Evolutionary conservation across 64 coral and sea anemone genomes (phyloP).

Genomic region (Acropora yongei): DNA sequence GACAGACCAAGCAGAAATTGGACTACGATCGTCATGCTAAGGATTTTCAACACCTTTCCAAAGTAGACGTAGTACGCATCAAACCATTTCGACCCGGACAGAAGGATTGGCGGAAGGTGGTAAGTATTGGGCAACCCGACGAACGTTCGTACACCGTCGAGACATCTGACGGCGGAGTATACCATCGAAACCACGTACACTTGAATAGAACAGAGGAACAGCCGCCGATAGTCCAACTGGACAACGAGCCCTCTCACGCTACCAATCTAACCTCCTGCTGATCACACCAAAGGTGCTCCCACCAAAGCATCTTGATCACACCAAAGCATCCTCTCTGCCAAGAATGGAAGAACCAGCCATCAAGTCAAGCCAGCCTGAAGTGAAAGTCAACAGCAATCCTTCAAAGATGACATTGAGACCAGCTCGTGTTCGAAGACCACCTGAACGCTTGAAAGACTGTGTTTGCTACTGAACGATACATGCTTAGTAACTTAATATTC

Average conservation of each 20-base stretch:
- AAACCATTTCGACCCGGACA: too few species aligned
- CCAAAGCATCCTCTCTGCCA: neutral
- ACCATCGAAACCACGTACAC: neutral
- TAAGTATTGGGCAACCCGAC: neutral
- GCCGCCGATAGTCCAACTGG: neutral
- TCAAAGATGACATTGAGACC: neutral
- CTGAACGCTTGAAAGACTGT: neutral
- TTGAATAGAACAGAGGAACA: neutral
- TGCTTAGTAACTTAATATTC: too few species aligned
- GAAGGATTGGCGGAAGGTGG: neutral
- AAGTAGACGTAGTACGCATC: neutral
- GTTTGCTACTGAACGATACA: neutral
- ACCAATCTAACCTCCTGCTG: neutral
- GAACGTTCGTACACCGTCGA: neutral
- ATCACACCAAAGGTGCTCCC: neutral
- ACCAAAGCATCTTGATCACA: neutral
- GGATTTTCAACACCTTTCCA: neutral
- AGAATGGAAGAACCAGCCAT: neutral
- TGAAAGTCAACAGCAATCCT: neutral
- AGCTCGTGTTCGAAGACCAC: neutral
- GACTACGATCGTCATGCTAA: neutral
- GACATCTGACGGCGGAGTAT: neutral
- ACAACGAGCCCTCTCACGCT: neutral
- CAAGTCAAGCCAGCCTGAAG: neutral
- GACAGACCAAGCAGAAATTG: neutral